Base-by-base conservation (phyloP, 2,113 vertebrate species). In the Cinclus mexicanus region DNA sequence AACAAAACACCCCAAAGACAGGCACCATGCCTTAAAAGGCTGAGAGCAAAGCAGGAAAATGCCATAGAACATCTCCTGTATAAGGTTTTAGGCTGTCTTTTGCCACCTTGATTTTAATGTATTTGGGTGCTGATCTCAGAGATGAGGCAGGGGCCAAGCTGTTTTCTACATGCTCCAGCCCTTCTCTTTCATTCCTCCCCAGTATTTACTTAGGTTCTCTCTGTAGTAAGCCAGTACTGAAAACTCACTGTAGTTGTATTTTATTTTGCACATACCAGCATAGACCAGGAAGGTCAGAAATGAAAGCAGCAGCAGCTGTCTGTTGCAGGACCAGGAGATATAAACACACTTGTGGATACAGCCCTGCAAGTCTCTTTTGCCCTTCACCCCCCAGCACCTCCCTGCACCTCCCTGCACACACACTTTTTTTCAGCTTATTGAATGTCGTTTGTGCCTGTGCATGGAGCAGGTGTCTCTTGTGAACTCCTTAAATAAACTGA, bases 381-480 rank as follows among this genome's bases (percentile, higher is more conserved):
- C 49, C 25, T 39, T 20, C 53, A 28, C 15, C 65, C 22, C 21
- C 47, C 35, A 31, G 49, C 39, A 33, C 47, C 41, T 53, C 35
- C n/a, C n/a, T n/a, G n/a, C n/a, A n/a, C n/a, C n/a, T n/a, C n/a
- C n/a, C n/a, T n/a, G 5, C 42, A 15, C 59, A 60, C 39, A 35
- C 29, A 22, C 46, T 86, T 77, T 82, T 65, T 87, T 92, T 75
- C 79, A 79, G 60, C 56, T 94, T 72, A 44, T 1, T 94, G 90
- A 93, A 79, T 94, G 92, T 94, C 91, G 77, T 88, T 94, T 95
- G 84, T 93, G 95, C 78, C 69, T 92, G 78, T 93, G 83, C 72
- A 31, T 56, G 87, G 91, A 95, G 94, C 97, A 97, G 97, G 96
- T 97, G 97, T 95, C 96, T 96, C 95, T 97, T 92, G 91, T 96